Percentiles rank a stretch among this genome's conserved stretches.
These are phyloP conservation scores for Sebastes trivittatus DNA, from an alignment of 2,797 vertebrate species.

Conservation along the genomic window DNA sequence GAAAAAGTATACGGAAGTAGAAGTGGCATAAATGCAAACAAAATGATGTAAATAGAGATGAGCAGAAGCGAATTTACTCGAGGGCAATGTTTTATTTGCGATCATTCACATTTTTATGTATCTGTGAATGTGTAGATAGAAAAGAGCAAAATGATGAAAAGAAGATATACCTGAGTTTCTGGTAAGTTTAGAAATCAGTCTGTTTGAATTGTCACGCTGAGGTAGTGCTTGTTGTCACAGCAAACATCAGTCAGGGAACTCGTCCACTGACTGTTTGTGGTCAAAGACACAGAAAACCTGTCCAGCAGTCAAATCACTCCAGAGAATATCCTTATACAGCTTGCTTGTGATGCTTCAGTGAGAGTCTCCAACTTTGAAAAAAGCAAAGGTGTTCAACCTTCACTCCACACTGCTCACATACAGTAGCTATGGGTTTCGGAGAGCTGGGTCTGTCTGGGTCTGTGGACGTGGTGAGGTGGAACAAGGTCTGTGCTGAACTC, in stretches of 20 bases:
- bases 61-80: too few relatives aligned
- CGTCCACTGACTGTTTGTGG: not conserved
- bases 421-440: not conserved
- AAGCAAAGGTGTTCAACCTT: not conserved
- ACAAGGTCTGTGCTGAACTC: not conserved
- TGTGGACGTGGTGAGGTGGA: not conserved
- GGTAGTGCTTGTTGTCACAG: conserved; percentile 2
- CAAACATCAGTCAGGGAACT: conserved; percentile 3
- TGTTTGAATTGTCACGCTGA: too few relatives aligned
- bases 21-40: too few relatives aligned
- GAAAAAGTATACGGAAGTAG: too few relatives aligned
- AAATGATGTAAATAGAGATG: too few relatives aligned
- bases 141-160: too few relatives aligned
- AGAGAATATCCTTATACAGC: not conserved
- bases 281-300: conserved; percentile 8
- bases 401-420: not conserved
- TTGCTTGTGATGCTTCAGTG: not conserved
- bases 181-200: too few relatives aligned
- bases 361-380: not conserved
- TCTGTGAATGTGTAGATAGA: too few relatives aligned
- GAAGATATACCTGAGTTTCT: too few relatives aligned
- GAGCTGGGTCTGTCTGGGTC: not conserved
- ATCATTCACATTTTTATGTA: too few relatives aligned
- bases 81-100: too few relatives aligned
- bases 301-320: not conserved